Evolutionary conservation across 2,888 invertebrate species (phyloP), one percentile per base, ranked within the genome.

Genomic region (Gortyna flavago): DNA sequence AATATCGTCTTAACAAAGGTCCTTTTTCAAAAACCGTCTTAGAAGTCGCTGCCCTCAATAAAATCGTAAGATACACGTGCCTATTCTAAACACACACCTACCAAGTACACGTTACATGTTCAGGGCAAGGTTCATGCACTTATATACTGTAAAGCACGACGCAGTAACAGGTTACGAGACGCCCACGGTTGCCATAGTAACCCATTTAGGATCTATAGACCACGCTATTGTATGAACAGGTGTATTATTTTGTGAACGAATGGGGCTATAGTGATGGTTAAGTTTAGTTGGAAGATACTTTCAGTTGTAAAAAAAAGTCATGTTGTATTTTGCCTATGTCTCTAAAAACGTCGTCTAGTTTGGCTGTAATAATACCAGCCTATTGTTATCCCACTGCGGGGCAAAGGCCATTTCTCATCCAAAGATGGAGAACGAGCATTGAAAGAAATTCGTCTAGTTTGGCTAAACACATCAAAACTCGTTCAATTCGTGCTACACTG

Each of bases 101-200:
- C 44, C 16, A 0, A 25, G 11, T n/a, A 18, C 59, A 41, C 21
- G 38, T 13, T 6, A 67, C n/a, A 62, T 1, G 54, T 29, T 48
- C 25, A 41, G 85, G 44, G 48, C 48, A 73, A 66, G n/a, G 85
- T 85, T 85, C 69, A 67, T 11, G 29, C 41, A 61, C 69, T 73
- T 66, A 38, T 67, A 44, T 38, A 41, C 62, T 66, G 13, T 61
- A 61, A 29, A 35, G 41, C 81, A 70, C 81, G 69, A 57, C 5
- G 61, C 54, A 18, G 68, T 80, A 70, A 85, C 81, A 70, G 85
- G 81, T 85, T 85, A 80, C 21, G 38, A 25, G 16, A 35, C 69
- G 81, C 70, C 85, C 66, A 71, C 73, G 29, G 48, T 70, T 66
- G 70, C 66, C 73, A 70, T 75, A 81, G 85, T 83, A 85, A 83